Percentiles rank a stretch among this genome's conserved stretches.
Conservation (phyloP, 2,113 vertebrate genomes). For the Petrocephalus zakoni region DNA sequence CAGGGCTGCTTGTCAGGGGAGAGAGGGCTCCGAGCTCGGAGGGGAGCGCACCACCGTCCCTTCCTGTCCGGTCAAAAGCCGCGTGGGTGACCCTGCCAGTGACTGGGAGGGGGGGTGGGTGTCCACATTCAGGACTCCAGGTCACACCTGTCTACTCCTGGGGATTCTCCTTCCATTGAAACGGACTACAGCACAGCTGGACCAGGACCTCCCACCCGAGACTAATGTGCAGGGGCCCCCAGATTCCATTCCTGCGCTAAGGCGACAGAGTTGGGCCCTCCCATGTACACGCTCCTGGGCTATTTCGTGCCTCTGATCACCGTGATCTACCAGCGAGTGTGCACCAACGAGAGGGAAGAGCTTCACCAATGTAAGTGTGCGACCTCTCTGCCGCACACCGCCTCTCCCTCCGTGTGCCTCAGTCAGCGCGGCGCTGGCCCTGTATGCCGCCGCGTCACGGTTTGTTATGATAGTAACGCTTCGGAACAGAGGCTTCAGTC, state of each 20-base stretch:
- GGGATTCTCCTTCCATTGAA: neutral
- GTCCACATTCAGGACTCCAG: neutral
- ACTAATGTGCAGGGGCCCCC: neutral
- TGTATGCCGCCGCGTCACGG: neutral
- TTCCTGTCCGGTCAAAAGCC: neutral
- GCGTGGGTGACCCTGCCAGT: neutral
- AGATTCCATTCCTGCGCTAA: conserved; percentile 35
- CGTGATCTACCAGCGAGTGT: conserved; percentile 50
- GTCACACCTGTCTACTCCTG: neutral
- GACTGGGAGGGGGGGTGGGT: neutral
- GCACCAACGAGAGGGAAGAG: conserved; percentile 33
- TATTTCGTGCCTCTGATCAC: conserved; percentile 46
- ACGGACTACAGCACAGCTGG: neutral
- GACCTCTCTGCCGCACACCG: conserved; percentile 13
- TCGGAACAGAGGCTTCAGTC: neutral
- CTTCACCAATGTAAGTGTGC: conserved; percentile 52
- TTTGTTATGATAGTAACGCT: neutral
- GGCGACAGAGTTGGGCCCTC: conserved; percentile 30
- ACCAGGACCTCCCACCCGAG: neutral
- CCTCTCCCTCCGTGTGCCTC: conserved; percentile 6
- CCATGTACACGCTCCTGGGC: conserved; percentile 51
- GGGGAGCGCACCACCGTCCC: neutral
- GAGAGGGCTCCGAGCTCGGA: neutral
- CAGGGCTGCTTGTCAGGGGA: conserved; percentile 8
- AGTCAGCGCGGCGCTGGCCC: neutral